phyloP scores from a whole-genome alignment of 2,113 vertebrate genomes.

The Otus sunia region DNA sequence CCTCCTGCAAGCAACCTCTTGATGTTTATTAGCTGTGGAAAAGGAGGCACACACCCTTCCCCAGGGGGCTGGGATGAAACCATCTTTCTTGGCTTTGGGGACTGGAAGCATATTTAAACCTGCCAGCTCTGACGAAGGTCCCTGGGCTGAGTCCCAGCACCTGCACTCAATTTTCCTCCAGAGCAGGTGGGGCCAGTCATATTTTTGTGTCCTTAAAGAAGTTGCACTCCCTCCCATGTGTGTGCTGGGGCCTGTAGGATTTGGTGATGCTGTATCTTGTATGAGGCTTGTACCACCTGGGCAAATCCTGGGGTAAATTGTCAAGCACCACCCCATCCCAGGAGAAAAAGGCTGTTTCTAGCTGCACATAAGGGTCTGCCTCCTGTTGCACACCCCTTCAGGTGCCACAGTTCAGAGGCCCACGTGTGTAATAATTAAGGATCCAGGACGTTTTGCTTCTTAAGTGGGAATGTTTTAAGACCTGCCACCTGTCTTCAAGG shows the following conservation, averaged over 20 bases:
- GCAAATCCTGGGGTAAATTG: neutral
- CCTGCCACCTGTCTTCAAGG: neutral
- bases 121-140: neutral
- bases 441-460: neutral
- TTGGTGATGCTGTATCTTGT: neutral
- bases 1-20: neutral
- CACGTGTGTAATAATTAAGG: neutral
- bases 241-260: accelerated
- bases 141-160: neutral
- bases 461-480: neutral
- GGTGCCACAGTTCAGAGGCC: neutral
- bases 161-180: neutral
- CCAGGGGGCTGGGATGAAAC: neutral
- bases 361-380: neutral
- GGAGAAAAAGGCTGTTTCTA: neutral
- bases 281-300: neutral
- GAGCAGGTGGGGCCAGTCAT: neutral
- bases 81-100: neutral
- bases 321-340: neutral
- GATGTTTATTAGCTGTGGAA: neutral
- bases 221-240: accelerated
- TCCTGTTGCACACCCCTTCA: accelerated
- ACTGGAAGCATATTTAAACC: neutral
- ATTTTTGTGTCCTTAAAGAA: neutral
- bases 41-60: neutral